These are phyloP conservation scores for Falco columbarius DNA, from an alignment of 2,797 vertebrate genomes.

Conservation along the genomic window DNA sequence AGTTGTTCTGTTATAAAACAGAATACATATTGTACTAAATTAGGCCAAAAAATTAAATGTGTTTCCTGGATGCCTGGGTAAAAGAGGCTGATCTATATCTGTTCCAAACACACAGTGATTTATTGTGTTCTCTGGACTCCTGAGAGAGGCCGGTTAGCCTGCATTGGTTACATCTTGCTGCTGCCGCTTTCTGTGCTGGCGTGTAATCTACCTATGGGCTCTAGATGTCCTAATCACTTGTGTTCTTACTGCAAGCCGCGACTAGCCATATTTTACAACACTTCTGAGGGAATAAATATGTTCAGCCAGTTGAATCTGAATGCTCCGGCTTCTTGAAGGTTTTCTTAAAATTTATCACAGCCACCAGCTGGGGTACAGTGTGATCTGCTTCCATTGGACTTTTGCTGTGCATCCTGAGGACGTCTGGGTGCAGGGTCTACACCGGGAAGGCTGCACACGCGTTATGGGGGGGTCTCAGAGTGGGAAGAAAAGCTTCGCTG, in stretches of 20 bases:
- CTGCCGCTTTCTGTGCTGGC: slow-evolving; percentile 26
- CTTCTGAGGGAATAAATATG: background rate
- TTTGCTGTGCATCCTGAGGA: background rate
- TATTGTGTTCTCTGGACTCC: background rate
- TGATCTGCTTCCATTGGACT: background rate
- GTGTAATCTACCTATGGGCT: background rate
- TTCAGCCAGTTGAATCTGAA: background rate
- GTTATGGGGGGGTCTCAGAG: background rate
- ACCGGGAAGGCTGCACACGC: background rate
- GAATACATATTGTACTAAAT: slow-evolving; percentile 14
- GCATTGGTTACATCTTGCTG: background rate
- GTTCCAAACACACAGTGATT: background rate
- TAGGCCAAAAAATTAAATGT: background rate
- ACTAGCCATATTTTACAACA: slow-evolving; percentile 4
- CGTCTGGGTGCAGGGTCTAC: background rate
- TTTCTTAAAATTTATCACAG: background rate
- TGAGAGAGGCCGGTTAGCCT: background rate
- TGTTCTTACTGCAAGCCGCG: slow-evolving; percentile 18
- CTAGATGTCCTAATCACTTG: slow-evolving; percentile 22
- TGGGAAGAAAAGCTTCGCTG: background rate
- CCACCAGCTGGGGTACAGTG: background rate
- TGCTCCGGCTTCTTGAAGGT: background rate
- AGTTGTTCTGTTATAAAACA: background rate
- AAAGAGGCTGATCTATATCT: background rate
- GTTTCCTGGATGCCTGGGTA: background rate